Conservation (phyloP, 2,888 invertebrate species). For the Bellardia bayeri region DNA sequence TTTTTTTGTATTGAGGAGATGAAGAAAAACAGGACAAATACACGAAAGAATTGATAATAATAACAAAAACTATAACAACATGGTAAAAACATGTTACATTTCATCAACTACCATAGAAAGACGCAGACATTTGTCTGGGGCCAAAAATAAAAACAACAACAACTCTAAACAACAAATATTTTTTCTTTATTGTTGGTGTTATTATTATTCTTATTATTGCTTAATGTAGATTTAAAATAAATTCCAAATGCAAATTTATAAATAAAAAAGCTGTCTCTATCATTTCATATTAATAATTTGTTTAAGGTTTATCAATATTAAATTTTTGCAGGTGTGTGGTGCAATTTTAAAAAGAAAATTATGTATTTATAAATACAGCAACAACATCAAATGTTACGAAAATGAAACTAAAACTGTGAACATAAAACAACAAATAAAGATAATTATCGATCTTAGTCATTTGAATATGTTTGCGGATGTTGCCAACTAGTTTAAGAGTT, state of each 20-base stretch:
- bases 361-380: constrained; percentile 9
- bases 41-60: constrained; percentile 14
- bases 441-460: constrained; percentile 50
- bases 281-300: not conserved
- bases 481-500: not conserved
- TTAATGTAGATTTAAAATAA: not conserved
- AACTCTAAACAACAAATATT: constrained; percentile 37
- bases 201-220: not conserved
- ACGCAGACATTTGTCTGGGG: constrained; percentile 65
- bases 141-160: constrained; percentile 22
- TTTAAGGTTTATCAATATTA: not conserved
- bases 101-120: constrained; percentile 9
- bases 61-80: constrained; percentile 2
- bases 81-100: not conserved
- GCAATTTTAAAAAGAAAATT: constrained; percentile 28
- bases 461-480: constrained; percentile 3
- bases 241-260: too few species aligned
- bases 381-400: not conserved
- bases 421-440: constrained; percentile 22
- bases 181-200: not conserved
- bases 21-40: not conserved
- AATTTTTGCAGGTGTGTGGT: constrained; percentile 49
- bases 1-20: not conserved
- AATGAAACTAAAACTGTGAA: constrained; percentile 13
- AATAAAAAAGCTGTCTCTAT: not conserved